These are phyloP conservation scores for Heterotis niloticus DNA, from an alignment of 2,113 vertebrate genomes.

Conservation along the genomic window DNA sequence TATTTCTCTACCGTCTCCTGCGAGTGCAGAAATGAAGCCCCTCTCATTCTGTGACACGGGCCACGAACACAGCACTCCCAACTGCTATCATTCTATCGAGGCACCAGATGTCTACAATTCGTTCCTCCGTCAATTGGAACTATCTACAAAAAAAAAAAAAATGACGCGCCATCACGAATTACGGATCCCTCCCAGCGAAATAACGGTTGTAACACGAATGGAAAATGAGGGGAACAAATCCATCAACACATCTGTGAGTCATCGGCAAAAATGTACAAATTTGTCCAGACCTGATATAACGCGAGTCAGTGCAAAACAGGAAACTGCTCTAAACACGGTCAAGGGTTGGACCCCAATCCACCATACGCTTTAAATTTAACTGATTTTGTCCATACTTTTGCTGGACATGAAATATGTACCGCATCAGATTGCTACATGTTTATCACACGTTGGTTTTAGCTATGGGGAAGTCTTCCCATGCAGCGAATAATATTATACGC, in stretches of 20 bases:
- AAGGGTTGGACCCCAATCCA: too few relatives aligned
- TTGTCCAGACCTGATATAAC: not conserved
- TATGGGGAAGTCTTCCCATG: too few relatives aligned
- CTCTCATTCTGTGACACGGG: conserved; percentile 16
- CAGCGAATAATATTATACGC: too few relatives aligned
- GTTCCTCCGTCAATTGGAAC: not conserved
- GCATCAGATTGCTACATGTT: too few relatives aligned
- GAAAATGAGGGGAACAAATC: not conserved
- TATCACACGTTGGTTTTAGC: too few relatives aligned
- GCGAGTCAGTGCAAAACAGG: too few relatives aligned
- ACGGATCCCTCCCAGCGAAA: not conserved
- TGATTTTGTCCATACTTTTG: not conserved
- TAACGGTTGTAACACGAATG: not conserved
- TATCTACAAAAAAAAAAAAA: not conserved
- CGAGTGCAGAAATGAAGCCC: conserved; percentile 35
- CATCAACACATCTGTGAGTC: not conserved
- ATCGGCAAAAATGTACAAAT: not conserved
- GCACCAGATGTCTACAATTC: not conserved
- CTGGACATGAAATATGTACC: too few relatives aligned
- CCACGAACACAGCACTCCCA: conserved; percentile 9
- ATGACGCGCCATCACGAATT: too few relatives aligned
- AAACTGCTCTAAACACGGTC: too few relatives aligned
- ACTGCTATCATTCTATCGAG: not conserved
- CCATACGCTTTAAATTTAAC: too few relatives aligned
- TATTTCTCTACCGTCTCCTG: conserved; percentile 53